These are phyloP conservation scores for Euphydryas editha DNA, from an alignment of 2,888 invertebrate species.

Conservation along the genomic window DNA sequence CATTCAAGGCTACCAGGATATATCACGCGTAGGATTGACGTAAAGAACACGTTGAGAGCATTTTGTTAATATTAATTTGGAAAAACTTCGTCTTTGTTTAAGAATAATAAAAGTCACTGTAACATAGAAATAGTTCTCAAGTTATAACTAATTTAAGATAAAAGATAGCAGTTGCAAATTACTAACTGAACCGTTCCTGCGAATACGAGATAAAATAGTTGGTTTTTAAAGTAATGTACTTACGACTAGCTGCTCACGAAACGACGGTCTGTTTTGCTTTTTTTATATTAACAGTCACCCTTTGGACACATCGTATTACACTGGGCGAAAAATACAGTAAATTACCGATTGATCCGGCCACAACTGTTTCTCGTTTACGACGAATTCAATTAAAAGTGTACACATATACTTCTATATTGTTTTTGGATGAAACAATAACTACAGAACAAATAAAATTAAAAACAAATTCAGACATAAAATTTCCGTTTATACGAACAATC, in stretches of 20 bases:
- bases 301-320: constrained; percentile 61
- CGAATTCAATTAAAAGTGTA: constrained; percentile 41
- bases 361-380: constrained; percentile 48
- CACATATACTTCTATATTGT: constrained; percentile 43
- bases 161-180: neutral
- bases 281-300: constrained; percentile 60
- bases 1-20: constrained; percentile 27
- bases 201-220: constrained; percentile 19
- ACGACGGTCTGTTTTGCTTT: constrained; percentile 48
- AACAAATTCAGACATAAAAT: constrained; percentile 43
- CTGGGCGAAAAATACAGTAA: constrained; percentile 56
- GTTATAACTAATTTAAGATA: neutral
- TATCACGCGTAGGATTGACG: constrained; percentile 26
- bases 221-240: constrained; percentile 37
- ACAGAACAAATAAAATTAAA: constrained; percentile 42
- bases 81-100: neutral
- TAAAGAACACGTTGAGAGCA: constrained; percentile 1
- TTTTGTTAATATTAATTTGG: neutral
- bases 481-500: constrained; percentile 46
- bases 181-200: neutral
- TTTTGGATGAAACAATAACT: constrained; percentile 48
- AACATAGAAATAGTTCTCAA: neutral
- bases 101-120: neutral
- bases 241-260: constrained; percentile 36
- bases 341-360: constrained; percentile 57